Percentiles rank a stretch among this genome's conserved stretches.
Evolutionary conservation across 2,797 vertebrate genomes (phyloP).

Genomic region (Cephalopachus bancanus): DNA sequence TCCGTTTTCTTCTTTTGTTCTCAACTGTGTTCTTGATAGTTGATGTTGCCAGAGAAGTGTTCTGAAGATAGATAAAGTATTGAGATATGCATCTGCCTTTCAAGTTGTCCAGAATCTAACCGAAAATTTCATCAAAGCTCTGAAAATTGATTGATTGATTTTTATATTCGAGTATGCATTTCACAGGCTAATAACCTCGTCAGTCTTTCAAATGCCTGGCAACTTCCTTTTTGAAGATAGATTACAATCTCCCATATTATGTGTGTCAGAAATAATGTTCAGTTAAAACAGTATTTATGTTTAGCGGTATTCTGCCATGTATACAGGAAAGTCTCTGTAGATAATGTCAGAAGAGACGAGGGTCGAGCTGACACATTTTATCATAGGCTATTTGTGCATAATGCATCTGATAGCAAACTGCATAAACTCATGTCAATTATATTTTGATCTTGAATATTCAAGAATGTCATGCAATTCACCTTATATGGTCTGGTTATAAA

Average conservation of each 20-base stretch:
- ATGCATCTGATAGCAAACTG: neutral
- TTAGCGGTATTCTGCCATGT: neutral
- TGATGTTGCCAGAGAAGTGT: neutral
- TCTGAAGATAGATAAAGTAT: slow-evolving; percentile 13
- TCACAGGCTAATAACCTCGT: slow-evolving; percentile 44
- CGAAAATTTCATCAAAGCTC: slow-evolving; percentile 34
- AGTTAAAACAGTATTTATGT: neutral
- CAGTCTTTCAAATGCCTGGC: slow-evolving; percentile 38
- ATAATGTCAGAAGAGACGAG: neutral
- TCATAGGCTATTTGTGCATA: neutral
- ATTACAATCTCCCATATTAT: neutral
- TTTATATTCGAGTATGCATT: slow-evolving; percentile 38
- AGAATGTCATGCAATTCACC: neutral
- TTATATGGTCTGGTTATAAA: neutral
- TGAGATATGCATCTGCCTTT: neutral
- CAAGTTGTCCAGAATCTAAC: neutral
- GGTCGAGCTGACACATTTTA: neutral
- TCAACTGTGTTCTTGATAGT: neutral
- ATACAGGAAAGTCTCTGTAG: neutral
- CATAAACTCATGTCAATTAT: neutral
- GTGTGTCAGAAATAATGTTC: neutral
- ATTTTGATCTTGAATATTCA: slow-evolving; percentile 28
- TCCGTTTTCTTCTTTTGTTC: neutral
- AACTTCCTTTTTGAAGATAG: slow-evolving; percentile 29
- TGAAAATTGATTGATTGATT: slow-evolving; percentile 44